These are phyloP conservation scores for Datnioides undecimradiatus DNA, from an alignment of 2,113 vertebrate species.

Conservation along the genomic window DNA sequence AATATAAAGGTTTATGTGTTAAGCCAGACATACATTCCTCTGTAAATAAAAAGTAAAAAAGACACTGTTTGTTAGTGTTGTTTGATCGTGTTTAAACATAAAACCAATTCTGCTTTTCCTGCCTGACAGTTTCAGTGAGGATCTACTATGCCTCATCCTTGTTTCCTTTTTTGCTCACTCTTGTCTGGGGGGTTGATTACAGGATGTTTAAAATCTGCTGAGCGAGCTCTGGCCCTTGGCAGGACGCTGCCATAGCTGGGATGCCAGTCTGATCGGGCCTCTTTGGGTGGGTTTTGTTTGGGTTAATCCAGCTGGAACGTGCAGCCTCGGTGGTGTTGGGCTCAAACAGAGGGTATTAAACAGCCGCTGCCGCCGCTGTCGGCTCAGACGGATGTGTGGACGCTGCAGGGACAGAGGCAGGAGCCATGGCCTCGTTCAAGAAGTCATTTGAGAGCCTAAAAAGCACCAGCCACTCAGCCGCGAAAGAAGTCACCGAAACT, in stretches of 20 bases:
- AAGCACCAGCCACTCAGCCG: conserved; percentile 72
- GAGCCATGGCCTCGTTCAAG: conserved; percentile 82
- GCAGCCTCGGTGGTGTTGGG: conserved; percentile 53
- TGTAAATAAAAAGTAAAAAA: conserved; percentile 86
- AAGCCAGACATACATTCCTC: conserved; percentile 83
- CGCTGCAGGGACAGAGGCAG: conserved; percentile 33
- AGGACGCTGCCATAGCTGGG: conserved; percentile 62
- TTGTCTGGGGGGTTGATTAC: conserved; percentile 54
- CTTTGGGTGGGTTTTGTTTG: conserved; percentile 70
- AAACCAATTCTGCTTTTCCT: conserved; percentile 8
- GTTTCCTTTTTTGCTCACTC: conserved; percentile 39
- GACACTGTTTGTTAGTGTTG: conserved; percentile 28
- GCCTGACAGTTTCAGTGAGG: not conserved
- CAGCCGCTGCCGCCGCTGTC: conserved; percentile 20
- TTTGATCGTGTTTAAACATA: conserved; percentile 31
- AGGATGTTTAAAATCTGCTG: conserved; percentile 79
- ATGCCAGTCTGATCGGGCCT: conserved; percentile 75
- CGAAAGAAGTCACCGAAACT: conserved; percentile 77
- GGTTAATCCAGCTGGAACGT: conserved; percentile 79
- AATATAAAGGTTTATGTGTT: conserved; percentile 85
- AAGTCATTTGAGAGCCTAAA: conserved; percentile 82
- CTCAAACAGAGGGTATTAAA: conserved; percentile 81
- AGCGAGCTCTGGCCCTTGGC: conserved; percentile 53
- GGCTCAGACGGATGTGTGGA: conserved; percentile 46
- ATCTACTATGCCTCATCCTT: conserved; percentile 13